These are phyloP conservation scores for Choristoneura fumiferana DNA, from an alignment of 1,140 invertebrate species.

Conservation along the genomic window DNA sequence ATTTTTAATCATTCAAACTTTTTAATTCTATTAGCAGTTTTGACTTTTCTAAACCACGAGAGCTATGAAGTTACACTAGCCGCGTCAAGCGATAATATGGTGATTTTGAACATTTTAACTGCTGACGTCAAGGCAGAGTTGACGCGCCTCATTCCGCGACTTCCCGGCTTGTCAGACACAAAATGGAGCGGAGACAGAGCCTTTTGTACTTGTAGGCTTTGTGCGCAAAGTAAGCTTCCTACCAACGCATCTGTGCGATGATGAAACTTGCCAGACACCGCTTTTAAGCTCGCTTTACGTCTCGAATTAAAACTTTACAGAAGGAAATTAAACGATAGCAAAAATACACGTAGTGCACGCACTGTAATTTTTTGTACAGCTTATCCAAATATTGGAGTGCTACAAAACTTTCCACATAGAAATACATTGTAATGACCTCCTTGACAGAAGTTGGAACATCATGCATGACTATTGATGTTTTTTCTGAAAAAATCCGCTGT, in stretches of 20 bases:
- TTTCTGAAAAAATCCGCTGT: no score
- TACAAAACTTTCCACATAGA: no score
- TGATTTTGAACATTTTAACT: slow-evolving; percentile 39
- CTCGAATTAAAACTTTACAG: slow-evolving; percentile 73
- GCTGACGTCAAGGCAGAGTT: slow-evolving; percentile 45
- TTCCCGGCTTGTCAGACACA: slow-evolving; percentile 64
- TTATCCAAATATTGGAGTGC: no score
- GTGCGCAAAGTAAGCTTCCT: slow-evolving; percentile 74
- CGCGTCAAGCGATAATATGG: no score
- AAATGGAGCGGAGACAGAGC: slow-evolving; percentile 66
- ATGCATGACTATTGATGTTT: no score
- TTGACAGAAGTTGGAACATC: no score
- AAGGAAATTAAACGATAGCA: slow-evolving; percentile 71
- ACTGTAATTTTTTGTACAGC: no score
- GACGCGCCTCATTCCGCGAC: slow-evolving; percentile 57
- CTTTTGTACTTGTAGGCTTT: slow-evolving; percentile 75
- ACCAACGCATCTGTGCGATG: slow-evolving; percentile 70
- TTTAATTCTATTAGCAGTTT: no score
- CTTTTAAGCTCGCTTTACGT: slow-evolving; percentile 73
- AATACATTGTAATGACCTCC: no score
- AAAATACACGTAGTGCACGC: slow-evolving; percentile 44
- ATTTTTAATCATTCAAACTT: no score
- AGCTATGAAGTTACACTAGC: no score
- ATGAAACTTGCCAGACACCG: slow-evolving; percentile 75
- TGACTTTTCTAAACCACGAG: no score